phyloP scores from a whole-genome alignment of 2,113 vertebrate species.

The Glareola pratincola region DNA sequence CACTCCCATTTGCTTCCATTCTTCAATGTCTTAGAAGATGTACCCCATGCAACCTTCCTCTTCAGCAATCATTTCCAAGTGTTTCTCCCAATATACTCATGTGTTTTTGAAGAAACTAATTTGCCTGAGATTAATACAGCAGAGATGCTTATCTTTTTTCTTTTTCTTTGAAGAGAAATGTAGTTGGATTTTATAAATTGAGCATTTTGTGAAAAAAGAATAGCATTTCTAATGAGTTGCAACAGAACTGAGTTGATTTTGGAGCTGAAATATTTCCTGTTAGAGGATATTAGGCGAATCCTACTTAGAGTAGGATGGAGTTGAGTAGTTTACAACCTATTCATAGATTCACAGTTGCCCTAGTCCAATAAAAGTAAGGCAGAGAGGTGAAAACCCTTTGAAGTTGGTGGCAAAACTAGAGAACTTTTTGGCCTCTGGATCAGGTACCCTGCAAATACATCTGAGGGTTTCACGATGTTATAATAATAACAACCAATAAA shows the following conservation, averaged over 20 bases:
- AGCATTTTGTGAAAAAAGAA: not conserved
- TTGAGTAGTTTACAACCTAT: not conserved
- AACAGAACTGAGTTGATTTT: not conserved
- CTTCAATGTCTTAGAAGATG: conserved; percentile 84
- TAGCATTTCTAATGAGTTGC: not conserved
- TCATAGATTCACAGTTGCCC: not conserved
- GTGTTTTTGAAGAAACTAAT: conserved; percentile 67
- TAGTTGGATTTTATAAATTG: conserved; percentile 25
- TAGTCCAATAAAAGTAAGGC: not conserved
- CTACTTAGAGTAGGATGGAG: not conserved
- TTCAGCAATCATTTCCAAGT: conserved; percentile 73
- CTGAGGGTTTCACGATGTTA: not conserved
- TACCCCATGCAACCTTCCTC: conserved; percentile 50
- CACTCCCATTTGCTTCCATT: conserved; percentile 81
- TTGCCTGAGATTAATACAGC: conserved; percentile 47
- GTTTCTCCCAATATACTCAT: conserved; percentile 51
- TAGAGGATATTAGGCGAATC: not conserved
- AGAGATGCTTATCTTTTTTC: not conserved
- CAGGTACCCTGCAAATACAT: not conserved
- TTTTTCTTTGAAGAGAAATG: not conserved
- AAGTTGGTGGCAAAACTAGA: not conserved
- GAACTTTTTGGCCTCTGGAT: not conserved
- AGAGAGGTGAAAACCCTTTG: not conserved
- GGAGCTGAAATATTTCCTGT: not conserved
- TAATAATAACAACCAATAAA: not conserved